Conservation (phyloP, 1,140 invertebrate genomes). For the Sweltsa coloradensis region DNA sequence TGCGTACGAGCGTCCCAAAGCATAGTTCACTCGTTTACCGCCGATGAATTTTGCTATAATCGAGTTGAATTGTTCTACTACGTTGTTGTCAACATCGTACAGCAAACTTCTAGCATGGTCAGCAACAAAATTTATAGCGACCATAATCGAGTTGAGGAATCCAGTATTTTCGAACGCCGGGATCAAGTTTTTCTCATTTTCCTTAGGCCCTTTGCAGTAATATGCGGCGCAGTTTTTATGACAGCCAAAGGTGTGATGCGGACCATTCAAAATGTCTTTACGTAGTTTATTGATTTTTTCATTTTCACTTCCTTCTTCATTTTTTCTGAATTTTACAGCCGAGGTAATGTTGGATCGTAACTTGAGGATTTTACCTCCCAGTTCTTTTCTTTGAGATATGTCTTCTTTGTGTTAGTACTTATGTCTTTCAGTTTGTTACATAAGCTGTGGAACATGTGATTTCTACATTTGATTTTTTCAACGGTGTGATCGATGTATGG, state of each 20-base stretch:
- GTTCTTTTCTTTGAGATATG: not conserved
- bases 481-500: slow-evolving; percentile 15
- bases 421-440: slow-evolving; percentile 10
- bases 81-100: slow-evolving; percentile 11
- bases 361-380: slow-evolving; percentile 1
- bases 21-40: slow-evolving; percentile 13
- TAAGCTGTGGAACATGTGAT: slow-evolving; percentile 13
- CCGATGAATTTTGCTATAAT: slow-evolving; percentile 11
- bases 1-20: slow-evolving; percentile 10
- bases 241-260: slow-evolving; percentile 28
- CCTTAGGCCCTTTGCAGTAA: slow-evolving; percentile 17
- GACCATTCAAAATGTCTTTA: slow-evolving; percentile 22
- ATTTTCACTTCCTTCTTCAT: too few relatives aligned
- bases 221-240: slow-evolving; percentile 21
- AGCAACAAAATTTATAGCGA: slow-evolving; percentile 5
- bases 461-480: slow-evolving; percentile 22
- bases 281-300: slow-evolving; percentile 15
- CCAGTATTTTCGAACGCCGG: slow-evolving; percentile 11
- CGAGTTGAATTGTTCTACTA: slow-evolving; percentile 14
- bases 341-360: not conserved
- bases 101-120: slow-evolving; percentile 7
- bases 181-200: slow-evolving; percentile 16
- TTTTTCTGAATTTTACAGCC: slow-evolving; percentile 1
- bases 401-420: not conserved
- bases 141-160: slow-evolving; percentile 9